These are phyloP conservation scores for Ichneumoninae sp. DNA, from an alignment of 2,888 invertebrate genomes.

Conservation along the genomic window DNA sequence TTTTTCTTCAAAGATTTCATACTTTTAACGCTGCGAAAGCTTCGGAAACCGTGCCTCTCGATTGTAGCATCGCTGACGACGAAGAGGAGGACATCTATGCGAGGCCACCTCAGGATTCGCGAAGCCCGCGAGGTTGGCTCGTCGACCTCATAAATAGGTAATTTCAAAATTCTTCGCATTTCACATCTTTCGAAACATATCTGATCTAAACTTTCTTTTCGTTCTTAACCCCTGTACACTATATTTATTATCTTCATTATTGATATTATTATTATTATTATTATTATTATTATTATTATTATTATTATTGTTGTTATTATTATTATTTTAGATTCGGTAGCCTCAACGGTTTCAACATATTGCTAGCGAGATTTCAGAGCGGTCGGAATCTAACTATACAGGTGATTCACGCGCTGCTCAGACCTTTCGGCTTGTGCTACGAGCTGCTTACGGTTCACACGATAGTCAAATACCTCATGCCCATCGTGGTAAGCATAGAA, in stretches of 20 bases:
- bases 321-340: conserved; percentile 90
- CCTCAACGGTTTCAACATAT: conserved; percentile 94
- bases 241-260: conserved; percentile 66
- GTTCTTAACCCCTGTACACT: neutral
- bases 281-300: no score
- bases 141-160: conserved; percentile 96
- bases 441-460: conserved; percentile 96
- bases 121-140: conserved; percentile 97
- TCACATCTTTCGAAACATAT: neutral
- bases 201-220: conserved; percentile 7
- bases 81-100: conserved; percentile 92
- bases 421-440: conserved; percentile 96
- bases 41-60: conserved; percentile 89
- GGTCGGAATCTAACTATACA: conserved; percentile 90
- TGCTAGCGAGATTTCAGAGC: conserved; percentile 93
- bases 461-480: conserved; percentile 96
- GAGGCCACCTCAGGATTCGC: conserved; percentile 91
- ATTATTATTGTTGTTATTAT: neutral
- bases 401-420: conserved; percentile 92
- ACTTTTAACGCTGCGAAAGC: conserved; percentile 92
- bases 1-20: conserved; percentile 89
- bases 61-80: conserved; percentile 88
- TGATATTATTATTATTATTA: no score
- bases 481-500: conserved; percentile 90
- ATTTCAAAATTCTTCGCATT: neutral